Evolutionary conservation across 2,113 vertebrate species (phyloP), one percentile per base, ranked within the genome.

Genomic region (Tapirus terrestris): DNA sequence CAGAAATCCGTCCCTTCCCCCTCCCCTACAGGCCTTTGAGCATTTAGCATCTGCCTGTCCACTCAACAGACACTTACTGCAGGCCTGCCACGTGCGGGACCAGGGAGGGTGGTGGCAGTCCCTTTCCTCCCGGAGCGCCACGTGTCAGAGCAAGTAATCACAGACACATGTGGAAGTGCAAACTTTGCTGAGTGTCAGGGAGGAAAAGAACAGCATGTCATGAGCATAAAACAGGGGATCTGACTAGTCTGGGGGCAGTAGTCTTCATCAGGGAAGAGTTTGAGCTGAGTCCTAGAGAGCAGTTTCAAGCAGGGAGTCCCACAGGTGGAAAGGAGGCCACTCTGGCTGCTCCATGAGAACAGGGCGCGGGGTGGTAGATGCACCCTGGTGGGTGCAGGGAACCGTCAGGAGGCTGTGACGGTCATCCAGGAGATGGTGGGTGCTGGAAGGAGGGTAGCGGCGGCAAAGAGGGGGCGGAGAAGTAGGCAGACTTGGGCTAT

Each of bases 61-160:
- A 8, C 29, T n/a, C n/a, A 33, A 3, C 7, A 63, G 7, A 14
- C 17, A 29, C 21, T 48, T 14, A 4, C 10, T 36, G 67, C 72
- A 72, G 31, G 18, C 12, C 29, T 12, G 17, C 25, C 39, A 0
- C 21, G 0, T 11, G 14, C 0, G 0, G 65, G 20, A 18, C n/a
- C 0, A 0, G 27, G 39, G 23, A 1, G 21, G 8, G 2, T 1
- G 29, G 16, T 2, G 82, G 31, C 45, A 12, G 76, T 18, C 16
- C 23, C 43, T 36, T 0, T n/a, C 51, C 25, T 48, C 21, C 20
- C 7, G 43, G 1, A 63, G 58, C 68, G 20, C 23, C 68, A 53
- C 0, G 25, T 4, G 25, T 60, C 53, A 61, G 61, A 36, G 6
- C 29, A 3, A 72, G 60, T 25, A 27, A 72, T n/a, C 25, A 33